Evolutionary conservation across 1,140 invertebrate species (phyloP), one percentile per base, ranked within the genome.

Genomic region (Lordiphosa collinella): DNA sequence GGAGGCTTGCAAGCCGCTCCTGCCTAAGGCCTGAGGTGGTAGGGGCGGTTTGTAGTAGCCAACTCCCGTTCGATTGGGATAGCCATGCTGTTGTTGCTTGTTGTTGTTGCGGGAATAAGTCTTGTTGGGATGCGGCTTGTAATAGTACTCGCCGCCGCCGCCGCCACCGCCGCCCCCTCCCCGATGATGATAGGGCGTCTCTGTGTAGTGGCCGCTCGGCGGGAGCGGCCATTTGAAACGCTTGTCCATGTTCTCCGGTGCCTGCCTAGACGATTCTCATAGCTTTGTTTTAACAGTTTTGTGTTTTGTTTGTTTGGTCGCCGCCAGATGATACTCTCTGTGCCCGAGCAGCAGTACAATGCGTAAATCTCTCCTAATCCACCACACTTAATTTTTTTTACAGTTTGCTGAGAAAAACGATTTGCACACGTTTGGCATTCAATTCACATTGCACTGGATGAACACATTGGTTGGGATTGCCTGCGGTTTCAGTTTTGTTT

Each of bases 381-480:
- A 84, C 79, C 78, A 85, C 71, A 76, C 73, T 84, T 37, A 63
- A 63, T 52, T 68, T 65, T 76, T 62, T 75, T 65, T 56, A n/a
- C 13, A 43, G 13, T 71, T 69, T 51, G 25, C 35, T 54, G 51
- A 59, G 57, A 65, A 66, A 59, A 61, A 32, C 31, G 12, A 35
- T 40, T 54, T 29, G 7, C 25, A 8, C 25, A 5, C 25, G 6
- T 29, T 22, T 44, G 25, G 36, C 40, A 29, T 29, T 22, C 36
- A 13, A 44, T 55, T 59, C 13, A 34, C 67, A 65, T 69, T 48
- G 29, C 46, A 35, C 35, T 14, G 48, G 16, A 11, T 34, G 44
- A 18, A 36, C 50, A 49, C 48, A 63, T 63, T 60, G 52, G 2
- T 8, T 29, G 7, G 25, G 25, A 29, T 29, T 29, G 25, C 7